A percentile compares a stretch with the other conserved stretches of the same genome.
phyloP scores from a whole-genome alignment of 2,888 invertebrate species.

The Pseudococcus jackbeardsleyi region DNA sequence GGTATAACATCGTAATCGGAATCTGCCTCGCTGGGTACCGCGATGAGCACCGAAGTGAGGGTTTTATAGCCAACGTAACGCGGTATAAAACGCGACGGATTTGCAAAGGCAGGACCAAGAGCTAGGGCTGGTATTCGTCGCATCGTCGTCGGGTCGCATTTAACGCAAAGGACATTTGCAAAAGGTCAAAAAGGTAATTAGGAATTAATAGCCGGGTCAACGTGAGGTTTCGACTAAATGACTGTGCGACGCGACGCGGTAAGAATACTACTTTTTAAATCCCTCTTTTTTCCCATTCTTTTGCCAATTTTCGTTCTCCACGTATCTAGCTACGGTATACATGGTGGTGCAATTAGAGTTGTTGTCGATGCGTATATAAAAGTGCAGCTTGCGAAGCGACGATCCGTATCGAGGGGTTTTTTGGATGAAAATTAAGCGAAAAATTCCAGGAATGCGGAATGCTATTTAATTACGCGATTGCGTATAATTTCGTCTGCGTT shows the following conservation, averaged over 20 bases:
- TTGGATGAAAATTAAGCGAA: not conserved
- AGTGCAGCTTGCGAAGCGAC: not conserved
- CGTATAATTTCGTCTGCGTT: conserved; percentile 1
- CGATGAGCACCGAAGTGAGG: no score
- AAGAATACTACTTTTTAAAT: not conserved
- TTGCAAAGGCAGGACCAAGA: no score
- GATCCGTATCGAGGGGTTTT: not conserved
- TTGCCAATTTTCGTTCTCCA: not conserved
- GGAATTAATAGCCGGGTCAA: conserved; percentile 57
- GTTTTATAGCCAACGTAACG: not conserved
- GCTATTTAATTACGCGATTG: conserved; percentile 8
- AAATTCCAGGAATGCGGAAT: not conserved
- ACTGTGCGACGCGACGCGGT: not conserved
- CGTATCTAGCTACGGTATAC: not conserved
- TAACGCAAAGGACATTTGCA: conserved; percentile 6
- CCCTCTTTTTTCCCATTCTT: not conserved
- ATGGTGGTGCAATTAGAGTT: not conserved
- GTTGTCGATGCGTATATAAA: not conserved
- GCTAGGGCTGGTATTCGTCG: not conserved
- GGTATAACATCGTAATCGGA: no score
- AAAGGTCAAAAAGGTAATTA: conserved; percentile 62
- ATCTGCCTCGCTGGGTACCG: no score
- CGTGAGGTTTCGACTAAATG: conserved; percentile 35
- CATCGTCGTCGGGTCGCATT: conserved; percentile 11
- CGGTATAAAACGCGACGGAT: not conserved